A percentile compares a stretch with the other conserved stretches of the same genome.
phyloP scores from a whole-genome alignment of 2,888 invertebrate genomes.

The Prosopocoilus inquinatus region DNA sequence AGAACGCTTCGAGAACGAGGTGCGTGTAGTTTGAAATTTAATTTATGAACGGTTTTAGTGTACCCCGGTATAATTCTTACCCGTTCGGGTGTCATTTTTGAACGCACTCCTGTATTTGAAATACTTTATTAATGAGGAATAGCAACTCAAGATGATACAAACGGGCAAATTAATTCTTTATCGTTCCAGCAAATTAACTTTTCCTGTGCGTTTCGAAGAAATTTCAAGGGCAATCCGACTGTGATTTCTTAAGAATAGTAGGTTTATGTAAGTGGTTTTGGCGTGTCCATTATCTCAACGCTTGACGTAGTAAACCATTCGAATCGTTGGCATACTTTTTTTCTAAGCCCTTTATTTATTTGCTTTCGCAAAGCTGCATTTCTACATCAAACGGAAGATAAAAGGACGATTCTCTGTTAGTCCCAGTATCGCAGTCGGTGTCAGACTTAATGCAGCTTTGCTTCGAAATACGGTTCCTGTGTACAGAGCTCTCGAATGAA shows the following conservation, averaged over 20 bases:
- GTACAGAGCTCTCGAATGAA: conserved; percentile 5
- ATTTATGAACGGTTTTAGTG: too few relatives aligned
- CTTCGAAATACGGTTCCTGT: conserved; percentile 14
- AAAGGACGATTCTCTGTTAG: conserved; percentile 36
- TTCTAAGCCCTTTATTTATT: conserved; percentile 40
- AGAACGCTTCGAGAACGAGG: too few relatives aligned
- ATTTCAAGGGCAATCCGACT: conserved; percentile 16
- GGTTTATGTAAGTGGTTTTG: not conserved
- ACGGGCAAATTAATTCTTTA: conserved; percentile 4
- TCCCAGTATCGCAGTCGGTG: conserved; percentile 31
- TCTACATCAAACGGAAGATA: conserved; percentile 37
- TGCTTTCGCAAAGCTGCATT: conserved; percentile 38
- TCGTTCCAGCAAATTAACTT: conserved; percentile 9
- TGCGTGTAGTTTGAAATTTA: too few relatives aligned
- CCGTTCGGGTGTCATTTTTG: too few relatives aligned
- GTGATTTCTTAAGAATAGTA: conserved; percentile 14
- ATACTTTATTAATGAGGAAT: too few relatives aligned
- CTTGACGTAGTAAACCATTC: conserved; percentile 13
- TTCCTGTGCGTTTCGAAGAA: conserved; percentile 15
- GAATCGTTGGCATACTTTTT: conserved; percentile 31
- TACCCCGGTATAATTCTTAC: too few relatives aligned
- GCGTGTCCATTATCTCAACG: not conserved
- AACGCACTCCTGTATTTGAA: too few relatives aligned
- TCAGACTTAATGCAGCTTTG: conserved; percentile 20
- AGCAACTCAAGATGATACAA: not conserved